These are phyloP conservation scores for Diabrotica undecimpunctata DNA, from an alignment of 1,140 invertebrate genomes.

Conservation along the genomic window DNA sequence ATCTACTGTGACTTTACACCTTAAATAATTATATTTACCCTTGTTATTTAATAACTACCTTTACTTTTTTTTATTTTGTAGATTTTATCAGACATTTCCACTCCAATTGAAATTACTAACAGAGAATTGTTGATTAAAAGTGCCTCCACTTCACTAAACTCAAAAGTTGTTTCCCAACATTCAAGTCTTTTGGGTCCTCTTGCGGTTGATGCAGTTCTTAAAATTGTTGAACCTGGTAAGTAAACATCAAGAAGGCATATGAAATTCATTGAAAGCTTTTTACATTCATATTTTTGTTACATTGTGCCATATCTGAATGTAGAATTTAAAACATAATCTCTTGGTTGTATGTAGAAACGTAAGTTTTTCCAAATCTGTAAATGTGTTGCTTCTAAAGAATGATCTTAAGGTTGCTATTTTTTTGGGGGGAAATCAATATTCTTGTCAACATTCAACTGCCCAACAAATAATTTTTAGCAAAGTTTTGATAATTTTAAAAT, in stretches of 20 bases:
- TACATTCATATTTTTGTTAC: constrained; percentile 11
- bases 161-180: constrained; percentile 98
- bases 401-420: no score
- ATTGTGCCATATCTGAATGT: no score
- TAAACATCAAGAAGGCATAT: not conserved
- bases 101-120: constrained; percentile 83
- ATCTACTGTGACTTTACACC: not conserved
- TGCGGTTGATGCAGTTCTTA: constrained; percentile 94
- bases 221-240: constrained; percentile 59
- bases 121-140: constrained; percentile 86
- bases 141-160: constrained; percentile 96
- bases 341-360: no score
- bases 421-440: no score
- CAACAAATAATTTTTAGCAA: no score
- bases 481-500: no score
- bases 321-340: no score
- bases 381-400: no score
- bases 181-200: constrained; percentile 91
- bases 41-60: not conserved
- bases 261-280: not conserved
- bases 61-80: constrained; percentile 40
- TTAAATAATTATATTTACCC: not conserved
- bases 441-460: no score
- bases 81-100: constrained; percentile 83
- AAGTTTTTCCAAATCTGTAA: no score